phyloP scores from a whole-genome alignment of 2,797 vertebrate genomes.

The Periparus ater region DNA sequence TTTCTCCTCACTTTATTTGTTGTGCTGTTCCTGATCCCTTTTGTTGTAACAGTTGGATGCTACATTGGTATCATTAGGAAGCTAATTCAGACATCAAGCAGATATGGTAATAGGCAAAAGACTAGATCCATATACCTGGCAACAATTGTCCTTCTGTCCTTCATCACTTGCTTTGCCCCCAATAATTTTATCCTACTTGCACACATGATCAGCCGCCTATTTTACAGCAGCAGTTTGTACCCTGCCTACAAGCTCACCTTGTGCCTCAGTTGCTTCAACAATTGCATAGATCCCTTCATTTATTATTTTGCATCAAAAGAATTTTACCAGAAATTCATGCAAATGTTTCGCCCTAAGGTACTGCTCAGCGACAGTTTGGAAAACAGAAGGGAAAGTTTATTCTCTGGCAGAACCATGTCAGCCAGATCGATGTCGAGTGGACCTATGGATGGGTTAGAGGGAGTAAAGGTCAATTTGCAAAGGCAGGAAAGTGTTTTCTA shows the following conservation, averaged over 20 bases:
- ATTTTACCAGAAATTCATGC: conserved; percentile 85
- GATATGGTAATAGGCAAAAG: conserved; percentile 72
- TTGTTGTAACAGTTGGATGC: conserved; percentile 85
- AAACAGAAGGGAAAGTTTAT: conserved; percentile 75
- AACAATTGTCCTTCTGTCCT: conserved; percentile 82
- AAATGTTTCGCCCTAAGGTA: conserved; percentile 57
- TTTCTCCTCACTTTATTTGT: conserved; percentile 85
- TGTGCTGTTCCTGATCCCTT: conserved; percentile 86
- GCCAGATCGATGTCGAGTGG: conserved; percentile 54
- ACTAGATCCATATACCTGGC: conserved; percentile 82
- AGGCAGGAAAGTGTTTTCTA: conserved; percentile 76
- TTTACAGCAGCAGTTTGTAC: conserved; percentile 76
- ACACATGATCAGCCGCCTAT: conserved; percentile 84
- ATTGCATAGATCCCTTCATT: conserved; percentile 93
- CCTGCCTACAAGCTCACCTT: conserved; percentile 88
- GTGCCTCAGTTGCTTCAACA: conserved; percentile 90
- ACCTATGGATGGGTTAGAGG: conserved; percentile 42
- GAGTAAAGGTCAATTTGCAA: neutral
- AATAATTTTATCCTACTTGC: conserved; percentile 87
- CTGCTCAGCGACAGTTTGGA: conserved; percentile 50
- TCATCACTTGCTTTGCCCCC: conserved; percentile 87
- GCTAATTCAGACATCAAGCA: conserved; percentile 71
- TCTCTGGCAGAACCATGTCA: conserved; percentile 68
- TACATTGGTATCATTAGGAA: conserved; percentile 84
- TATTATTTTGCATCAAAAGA: conserved; percentile 94